Evolutionary conservation across 2,113 vertebrate genomes (phyloP).

Genomic region (Aviceda subcristata): DNA sequence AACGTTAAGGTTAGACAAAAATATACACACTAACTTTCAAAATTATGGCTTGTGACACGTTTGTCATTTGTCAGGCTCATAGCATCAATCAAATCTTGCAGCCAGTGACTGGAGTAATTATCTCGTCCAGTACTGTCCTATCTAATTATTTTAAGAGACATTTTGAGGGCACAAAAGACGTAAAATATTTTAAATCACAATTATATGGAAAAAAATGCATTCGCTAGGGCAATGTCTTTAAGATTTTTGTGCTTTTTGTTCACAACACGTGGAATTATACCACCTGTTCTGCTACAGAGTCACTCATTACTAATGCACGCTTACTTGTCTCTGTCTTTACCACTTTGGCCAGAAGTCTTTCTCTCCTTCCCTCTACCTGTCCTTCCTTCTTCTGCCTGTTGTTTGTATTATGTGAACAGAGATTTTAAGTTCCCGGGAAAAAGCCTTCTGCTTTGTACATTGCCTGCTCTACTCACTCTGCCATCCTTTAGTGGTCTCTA

Average conservation of each 20-base stretch:
- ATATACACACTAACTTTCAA: neutral
- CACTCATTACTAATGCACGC: rapidly evolving
- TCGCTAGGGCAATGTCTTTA: neutral
- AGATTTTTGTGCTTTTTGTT: neutral
- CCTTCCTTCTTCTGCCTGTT: neutral
- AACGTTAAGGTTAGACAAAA: neutral
- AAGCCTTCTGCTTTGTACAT: neutral
- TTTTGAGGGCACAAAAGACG: constrained; percentile 20
- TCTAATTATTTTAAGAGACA: constrained; percentile 53
- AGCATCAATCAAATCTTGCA: constrained; percentile 12
- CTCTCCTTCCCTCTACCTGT: neutral
- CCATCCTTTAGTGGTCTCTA: neutral
- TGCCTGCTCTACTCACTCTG: neutral
- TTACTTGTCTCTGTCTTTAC: neutral
- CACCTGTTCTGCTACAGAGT: neutral
- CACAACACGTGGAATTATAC: neutral
- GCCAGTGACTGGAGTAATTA: neutral
- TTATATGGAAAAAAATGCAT: neutral
- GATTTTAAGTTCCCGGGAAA: neutral
- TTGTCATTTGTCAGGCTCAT: neutral
- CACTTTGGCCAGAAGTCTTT: neutral
- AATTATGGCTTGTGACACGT: neutral
- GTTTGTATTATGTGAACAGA: neutral
- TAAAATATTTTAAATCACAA: constrained; percentile 23
- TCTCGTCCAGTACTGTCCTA: neutral